Base-by-base conservation (phyloP, 2,113 vertebrate genomes). In the Istiophorus platypterus region DNA sequence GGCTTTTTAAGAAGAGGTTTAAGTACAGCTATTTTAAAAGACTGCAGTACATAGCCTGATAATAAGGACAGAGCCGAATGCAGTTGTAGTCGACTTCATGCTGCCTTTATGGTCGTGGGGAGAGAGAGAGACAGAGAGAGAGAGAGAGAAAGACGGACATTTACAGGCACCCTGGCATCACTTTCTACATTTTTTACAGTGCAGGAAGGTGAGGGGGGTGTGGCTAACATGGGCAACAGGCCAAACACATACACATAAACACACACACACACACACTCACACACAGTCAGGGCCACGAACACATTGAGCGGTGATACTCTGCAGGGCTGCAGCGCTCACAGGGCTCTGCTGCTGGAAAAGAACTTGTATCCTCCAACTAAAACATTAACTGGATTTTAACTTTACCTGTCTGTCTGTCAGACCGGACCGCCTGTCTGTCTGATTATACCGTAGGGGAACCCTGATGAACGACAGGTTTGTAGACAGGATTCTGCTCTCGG, bases 141-240 rank as follows among this genome's bases (percentile, higher is more conserved):
- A 34, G 31, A 17, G 42, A 45, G 13, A 45, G 3, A 13, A 14
- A 39, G 2, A 9, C 37, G 37, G 8, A n/a, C n/a, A n/a, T 39
- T 39, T 17, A 45, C 14, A 45, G 14, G 8, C 42, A 41, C 24
- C 11, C 42, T 27, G 70, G 64, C 31, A 17, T 41, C 4, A 24
- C 27, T 22, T 69, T 66, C 64, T 45, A 15, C 41, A 17, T 63
- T 52, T 89, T 81, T 76, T 71, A 4, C 74, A 89, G 77, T 83
- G 84, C 49, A 68, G 66, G 45, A 11, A 56, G 68, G 58, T 26
- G 72, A 58, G 24, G 75, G 85, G 20, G 88, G 88, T 7, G 76
- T 65, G 69, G 72, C 72, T 47, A 22, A 72, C 29, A 62, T 1
- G 34, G 37, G 67, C n/a, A 18, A 12, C 24, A 47, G 37, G 31